phyloP scores from a whole-genome alignment of 2,888 invertebrate genomes.

The Temnothorax rugatulus region DNA sequence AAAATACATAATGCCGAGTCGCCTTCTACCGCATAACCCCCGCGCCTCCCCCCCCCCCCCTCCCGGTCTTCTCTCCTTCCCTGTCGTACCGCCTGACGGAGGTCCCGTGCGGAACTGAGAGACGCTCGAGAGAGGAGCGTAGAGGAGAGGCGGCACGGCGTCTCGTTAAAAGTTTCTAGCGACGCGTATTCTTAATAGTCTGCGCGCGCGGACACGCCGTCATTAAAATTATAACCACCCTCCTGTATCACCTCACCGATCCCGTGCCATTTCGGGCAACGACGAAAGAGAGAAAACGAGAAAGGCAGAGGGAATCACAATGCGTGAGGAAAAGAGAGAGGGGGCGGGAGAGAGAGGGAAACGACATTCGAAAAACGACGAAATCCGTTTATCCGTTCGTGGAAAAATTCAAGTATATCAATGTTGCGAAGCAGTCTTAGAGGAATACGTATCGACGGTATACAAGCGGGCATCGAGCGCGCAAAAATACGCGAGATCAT shows the following conservation, averaged over 20 bases:
- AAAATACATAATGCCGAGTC: slow-evolving; percentile 84
- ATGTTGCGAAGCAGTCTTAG: not conserved
- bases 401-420: slow-evolving; percentile 17
- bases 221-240: slow-evolving; percentile 86
- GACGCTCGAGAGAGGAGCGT: slow-evolving; percentile 9
- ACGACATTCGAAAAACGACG: slow-evolving; percentile 16
- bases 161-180: slow-evolving; percentile 86
- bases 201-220: slow-evolving; percentile 86
- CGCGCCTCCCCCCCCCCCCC: slow-evolving; percentile 60
- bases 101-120: slow-evolving; percentile 49
- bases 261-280: slow-evolving; percentile 56
- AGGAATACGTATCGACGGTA: not conserved
- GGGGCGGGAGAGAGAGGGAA: not conserved
- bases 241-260: slow-evolving; percentile 73
- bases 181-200: slow-evolving; percentile 86
- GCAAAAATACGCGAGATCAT: not conserved
- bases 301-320: not conserved
- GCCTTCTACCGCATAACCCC: slow-evolving; percentile 72
- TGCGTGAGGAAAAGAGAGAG: not conserved
- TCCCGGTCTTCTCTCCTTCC: slow-evolving; percentile 64
- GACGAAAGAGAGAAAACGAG: slow-evolving; percentile 41
- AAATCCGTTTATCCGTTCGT: slow-evolving; percentile 24
- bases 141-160: slow-evolving; percentile 71
- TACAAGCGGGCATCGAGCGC: not conserved
- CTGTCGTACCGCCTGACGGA: slow-evolving; percentile 27